These are phyloP conservation scores for Lutraria rhynchaena DNA, from an alignment of 1,140 invertebrate genomes.

Conservation along the genomic window DNA sequence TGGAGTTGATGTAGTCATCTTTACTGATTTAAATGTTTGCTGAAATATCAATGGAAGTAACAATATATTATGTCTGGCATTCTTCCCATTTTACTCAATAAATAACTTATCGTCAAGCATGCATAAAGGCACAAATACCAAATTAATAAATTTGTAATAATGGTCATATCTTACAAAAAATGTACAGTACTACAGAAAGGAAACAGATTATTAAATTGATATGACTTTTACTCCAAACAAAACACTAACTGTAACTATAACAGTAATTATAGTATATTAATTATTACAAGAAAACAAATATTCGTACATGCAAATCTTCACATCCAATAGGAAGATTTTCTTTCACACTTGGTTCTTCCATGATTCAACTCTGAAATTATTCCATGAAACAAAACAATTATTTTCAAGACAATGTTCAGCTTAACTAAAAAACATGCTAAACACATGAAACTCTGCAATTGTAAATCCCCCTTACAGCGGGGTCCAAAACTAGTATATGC, in stretches of 20 bases:
- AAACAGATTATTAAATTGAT: not conserved
- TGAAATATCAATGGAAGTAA: not conserved
- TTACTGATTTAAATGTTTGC: not conserved
- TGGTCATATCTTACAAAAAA: too few species aligned
- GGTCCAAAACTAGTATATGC: too few species aligned
- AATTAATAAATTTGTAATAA: too few species aligned
- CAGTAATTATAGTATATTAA: not conserved
- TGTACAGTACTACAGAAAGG: not conserved
- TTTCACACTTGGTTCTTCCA: constrained; percentile 1
- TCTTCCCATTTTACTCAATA: not conserved
- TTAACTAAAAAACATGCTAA: too few species aligned
- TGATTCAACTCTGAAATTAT: not conserved
- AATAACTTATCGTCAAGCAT: not conserved
- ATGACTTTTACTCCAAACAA: not conserved
- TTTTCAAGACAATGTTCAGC: too few species aligned
- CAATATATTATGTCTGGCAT: not conserved
- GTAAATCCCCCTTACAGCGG: too few species aligned
- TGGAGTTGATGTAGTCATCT: constrained; percentile 27
- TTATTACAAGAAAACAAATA: not conserved
- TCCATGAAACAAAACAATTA: too few species aligned
- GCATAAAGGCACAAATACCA: not conserved
- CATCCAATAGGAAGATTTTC: not conserved
- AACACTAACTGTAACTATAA: not conserved
- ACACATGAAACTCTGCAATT: too few species aligned
- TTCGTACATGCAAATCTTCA: not conserved